Evolutionary conservation across 2,797 vertebrate genomes (phyloP).

Genomic region (Siniperca undulata): DNA sequence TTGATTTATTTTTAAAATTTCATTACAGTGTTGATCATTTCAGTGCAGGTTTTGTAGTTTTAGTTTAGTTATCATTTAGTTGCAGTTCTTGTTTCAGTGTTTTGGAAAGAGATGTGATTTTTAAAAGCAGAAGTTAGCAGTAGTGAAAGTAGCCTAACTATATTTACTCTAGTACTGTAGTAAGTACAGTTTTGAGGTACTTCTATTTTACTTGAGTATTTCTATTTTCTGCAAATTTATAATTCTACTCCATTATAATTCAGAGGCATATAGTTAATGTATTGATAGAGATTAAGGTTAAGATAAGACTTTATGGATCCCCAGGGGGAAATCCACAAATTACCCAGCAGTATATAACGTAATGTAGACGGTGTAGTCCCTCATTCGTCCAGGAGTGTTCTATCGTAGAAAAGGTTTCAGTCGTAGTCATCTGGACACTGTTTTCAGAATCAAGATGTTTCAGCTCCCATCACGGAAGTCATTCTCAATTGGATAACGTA

Average conservation of each 20-base stretch:
- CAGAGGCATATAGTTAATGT: neutral
- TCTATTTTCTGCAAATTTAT: neutral
- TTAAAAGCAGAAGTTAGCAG: no score
- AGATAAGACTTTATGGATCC: neutral
- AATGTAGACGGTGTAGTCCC: no score
- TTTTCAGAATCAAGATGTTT: no score
- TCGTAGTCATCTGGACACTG: no score
- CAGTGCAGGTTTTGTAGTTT: neutral
- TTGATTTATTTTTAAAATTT: neutral
- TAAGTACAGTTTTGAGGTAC: neutral
- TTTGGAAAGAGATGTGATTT: fast-evolving
- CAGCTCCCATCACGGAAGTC: no score
- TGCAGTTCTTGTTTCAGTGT: neutral
- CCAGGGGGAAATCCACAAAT: neutral
- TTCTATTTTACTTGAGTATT: neutral
- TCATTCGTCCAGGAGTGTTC: no score
- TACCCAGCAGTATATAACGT: no score
- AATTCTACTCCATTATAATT: neutral
- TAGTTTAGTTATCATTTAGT: neutral
- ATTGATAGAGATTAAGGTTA: no score
- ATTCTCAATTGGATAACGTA: no score
- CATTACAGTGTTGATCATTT: neutral
- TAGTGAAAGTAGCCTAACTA: neutral
- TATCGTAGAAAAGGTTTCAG: no score
- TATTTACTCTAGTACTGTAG: no score